These are phyloP conservation scores for Syrrhaptes paradoxus DNA, from an alignment of 2,113 vertebrate species.

Conservation along the genomic window DNA sequence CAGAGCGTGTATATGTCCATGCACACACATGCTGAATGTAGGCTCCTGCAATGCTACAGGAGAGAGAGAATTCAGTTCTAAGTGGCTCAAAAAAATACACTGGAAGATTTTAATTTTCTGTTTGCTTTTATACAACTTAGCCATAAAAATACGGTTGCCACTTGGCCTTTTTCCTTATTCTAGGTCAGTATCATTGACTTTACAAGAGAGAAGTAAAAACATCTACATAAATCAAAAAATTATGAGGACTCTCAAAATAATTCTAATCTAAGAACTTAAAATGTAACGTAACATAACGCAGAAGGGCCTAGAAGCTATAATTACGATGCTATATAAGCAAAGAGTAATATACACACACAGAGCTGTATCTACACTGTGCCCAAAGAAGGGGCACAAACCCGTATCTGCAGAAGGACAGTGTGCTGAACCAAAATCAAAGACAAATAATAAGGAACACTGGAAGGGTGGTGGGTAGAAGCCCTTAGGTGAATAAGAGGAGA, in stretches of 20 bases:
- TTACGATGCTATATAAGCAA: not conserved
- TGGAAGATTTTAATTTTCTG: slow-evolving; percentile 15
- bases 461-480: not conserved
- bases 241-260: not conserved
- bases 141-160: not conserved
- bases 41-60: not conserved
- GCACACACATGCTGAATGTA: not conserved
- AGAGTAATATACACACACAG: not conserved
- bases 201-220: not conserved
- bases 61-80: not conserved
- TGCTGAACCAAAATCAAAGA: not conserved
- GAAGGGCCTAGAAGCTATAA: not conserved
- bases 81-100: not conserved
- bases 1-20: not conserved
- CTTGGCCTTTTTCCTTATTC: not conserved
- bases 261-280: not conserved
- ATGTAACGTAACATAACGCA: not conserved
- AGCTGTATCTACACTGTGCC: not conserved
- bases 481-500: not conserved
- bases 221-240: not conserved
- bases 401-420: not conserved
- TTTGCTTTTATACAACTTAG: not conserved
- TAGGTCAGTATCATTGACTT: not conserved
- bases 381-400: not conserved
- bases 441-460: not conserved